phyloP scores from a whole-genome alignment of 1,140 invertebrate species.

The Bombus terrestris region DNA sequence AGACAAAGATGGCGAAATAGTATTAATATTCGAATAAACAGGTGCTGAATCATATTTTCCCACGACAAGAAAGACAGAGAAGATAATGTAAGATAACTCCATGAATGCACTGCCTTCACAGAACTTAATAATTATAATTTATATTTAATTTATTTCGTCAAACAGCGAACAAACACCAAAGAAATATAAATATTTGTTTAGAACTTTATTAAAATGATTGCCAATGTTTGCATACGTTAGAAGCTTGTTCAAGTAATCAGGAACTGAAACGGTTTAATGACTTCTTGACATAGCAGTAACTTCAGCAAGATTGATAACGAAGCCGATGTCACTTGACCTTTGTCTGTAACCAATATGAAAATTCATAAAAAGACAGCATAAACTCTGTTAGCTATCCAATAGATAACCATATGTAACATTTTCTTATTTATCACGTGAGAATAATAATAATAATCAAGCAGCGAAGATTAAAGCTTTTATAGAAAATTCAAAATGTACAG shows the following conservation, averaged over 20 bases:
- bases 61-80: not conserved
- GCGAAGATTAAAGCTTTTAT: not conserved
- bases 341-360: not conserved
- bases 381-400: not conserved
- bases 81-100: not conserved
- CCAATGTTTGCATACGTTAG: not conserved
- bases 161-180: not conserved
- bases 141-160: not conserved
- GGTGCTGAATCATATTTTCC: conserved; percentile 4
- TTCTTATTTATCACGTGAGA: not conserved
- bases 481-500: not conserved
- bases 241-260: not conserved
- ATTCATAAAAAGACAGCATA: not conserved
- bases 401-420: not conserved
- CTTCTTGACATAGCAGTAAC: not conserved
- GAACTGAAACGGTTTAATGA: not conserved
- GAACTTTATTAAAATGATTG: not conserved
- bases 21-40: not conserved
- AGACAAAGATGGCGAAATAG: not conserved
- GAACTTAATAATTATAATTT: not conserved
- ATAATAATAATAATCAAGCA: not conserved
- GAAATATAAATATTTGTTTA: too few species aligned
- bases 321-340: not conserved
- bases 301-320: conserved; percentile 5
- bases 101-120: not conserved